Evolutionary conservation across 2,797 vertebrate genomes (phyloP).

Genomic region (Chelidonichthys spinosus): DNA sequence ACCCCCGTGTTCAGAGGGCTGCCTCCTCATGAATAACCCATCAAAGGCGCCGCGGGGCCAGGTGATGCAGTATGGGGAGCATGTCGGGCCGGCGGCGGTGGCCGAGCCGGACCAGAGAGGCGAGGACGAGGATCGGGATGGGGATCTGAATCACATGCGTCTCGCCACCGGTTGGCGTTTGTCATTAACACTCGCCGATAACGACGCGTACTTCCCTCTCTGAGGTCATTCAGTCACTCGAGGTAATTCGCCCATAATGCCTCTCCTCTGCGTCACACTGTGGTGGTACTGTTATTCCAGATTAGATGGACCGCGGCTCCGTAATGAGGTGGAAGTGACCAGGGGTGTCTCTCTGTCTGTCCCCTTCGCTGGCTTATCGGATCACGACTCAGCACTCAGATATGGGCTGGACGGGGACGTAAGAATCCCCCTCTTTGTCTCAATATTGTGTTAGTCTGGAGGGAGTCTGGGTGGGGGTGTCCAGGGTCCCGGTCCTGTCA

Average conservation of each 20-base stretch:
- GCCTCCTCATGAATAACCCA: constrained; percentile 82
- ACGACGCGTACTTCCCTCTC: constrained; percentile 39
- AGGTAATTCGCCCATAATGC: constrained; percentile 53
- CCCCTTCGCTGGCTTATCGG: constrained; percentile 47
- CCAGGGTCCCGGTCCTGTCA: constrained; percentile 53
- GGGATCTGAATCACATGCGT: constrained; percentile 34
- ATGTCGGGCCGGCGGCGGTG: constrained; percentile 77
- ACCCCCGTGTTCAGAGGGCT: constrained; percentile 71
- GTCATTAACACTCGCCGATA: constrained; percentile 56
- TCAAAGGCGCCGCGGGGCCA: constrained; percentile 80
- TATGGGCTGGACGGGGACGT: constrained; percentile 57
- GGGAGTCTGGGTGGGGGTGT: background rate
- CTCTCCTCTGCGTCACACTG: constrained; percentile 53
- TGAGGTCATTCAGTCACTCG: constrained; percentile 55
- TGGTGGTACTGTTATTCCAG: constrained; percentile 45
- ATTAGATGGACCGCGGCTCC: constrained; percentile 56
- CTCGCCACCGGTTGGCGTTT: constrained; percentile 24
- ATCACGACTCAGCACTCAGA: constrained; percentile 47
- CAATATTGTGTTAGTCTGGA: constrained; percentile 52
- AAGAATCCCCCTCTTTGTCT: constrained; percentile 70
- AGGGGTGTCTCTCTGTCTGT: constrained; percentile 39
- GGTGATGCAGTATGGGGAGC: constrained; percentile 79
- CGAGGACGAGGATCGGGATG: constrained; percentile 6
- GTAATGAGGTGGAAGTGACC: constrained; percentile 67
- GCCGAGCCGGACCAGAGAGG: constrained; percentile 48